A percentile compares a stretch with the other conserved stretches of the same genome.
Evolutionary conservation across 2,888 invertebrate genomes (phyloP).

Genomic region (Junonia oenone): DNA sequence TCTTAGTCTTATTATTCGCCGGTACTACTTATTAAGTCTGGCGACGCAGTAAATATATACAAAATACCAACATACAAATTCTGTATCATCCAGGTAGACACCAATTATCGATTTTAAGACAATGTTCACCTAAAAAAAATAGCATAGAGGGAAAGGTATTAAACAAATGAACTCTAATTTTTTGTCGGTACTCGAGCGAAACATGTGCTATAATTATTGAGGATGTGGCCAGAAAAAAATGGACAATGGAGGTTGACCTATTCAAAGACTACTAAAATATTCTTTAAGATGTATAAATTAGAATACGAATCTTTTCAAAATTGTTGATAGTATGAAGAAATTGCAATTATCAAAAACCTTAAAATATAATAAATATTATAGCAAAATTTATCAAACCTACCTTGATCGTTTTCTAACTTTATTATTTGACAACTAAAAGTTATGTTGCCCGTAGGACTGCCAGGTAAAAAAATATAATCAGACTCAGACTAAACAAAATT

Average conservation of each 20-base stretch:
- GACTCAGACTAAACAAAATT: background rate
- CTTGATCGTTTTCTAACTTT: conserved; percentile 5
- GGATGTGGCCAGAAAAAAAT: conserved; percentile 77
- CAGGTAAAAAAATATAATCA: background rate
- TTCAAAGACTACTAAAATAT: background rate
- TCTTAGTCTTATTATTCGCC: conserved; percentile 29
- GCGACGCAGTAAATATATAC: conserved; percentile 14
- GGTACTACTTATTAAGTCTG: conserved; percentile 14
- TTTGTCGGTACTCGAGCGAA: conserved; percentile 67
- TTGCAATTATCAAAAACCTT: background rate
- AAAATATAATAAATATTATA: background rate
- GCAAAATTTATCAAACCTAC: conserved; percentile 7
- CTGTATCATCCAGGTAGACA: conserved; percentile 36
- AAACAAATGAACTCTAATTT: conserved; percentile 49
- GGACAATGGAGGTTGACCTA: conserved; percentile 54
- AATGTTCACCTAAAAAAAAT: conserved; percentile 43
- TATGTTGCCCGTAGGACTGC: background rate
- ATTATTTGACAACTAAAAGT: conserved; percentile 17
- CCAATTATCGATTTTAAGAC: conserved; percentile 27
- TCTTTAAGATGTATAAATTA: background rate
- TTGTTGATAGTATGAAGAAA: background rate
- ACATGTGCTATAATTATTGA: conserved; percentile 73
- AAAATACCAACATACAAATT: conserved; percentile 22
- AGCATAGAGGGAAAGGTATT: conserved; percentile 51
- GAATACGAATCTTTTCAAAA: background rate